Percentiles rank a stretch among this genome's conserved stretches.
Conservation (phyloP, 2,797 vertebrate genomes). For the Podarcis siculus region DNA sequence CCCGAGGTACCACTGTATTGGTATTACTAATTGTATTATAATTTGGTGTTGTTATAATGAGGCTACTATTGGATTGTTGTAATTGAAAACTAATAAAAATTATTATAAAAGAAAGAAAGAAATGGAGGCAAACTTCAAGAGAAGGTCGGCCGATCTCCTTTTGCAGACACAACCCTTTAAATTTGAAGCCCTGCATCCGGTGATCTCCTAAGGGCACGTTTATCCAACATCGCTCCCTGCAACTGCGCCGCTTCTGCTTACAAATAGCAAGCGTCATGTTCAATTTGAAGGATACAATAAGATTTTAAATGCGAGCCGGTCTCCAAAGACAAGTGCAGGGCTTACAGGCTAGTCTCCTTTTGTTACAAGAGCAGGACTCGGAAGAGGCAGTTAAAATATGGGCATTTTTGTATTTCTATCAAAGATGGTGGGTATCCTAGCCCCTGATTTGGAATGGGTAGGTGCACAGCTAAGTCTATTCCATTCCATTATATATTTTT, state of each 20-base stretch:
- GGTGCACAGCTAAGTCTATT: too few relatives aligned
- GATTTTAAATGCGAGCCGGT: constrained; percentile 68
- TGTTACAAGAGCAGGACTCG: constrained; percentile 58
- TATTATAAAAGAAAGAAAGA: constrained; percentile 5
- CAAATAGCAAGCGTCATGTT: constrained; percentile 65
- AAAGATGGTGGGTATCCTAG: background rate
- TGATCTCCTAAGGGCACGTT: constrained; percentile 70
- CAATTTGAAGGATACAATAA: constrained; percentile 67
- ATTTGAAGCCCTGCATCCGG: constrained; percentile 58
- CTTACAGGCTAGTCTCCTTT: constrained; percentile 32
- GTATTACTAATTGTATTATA: too few relatives aligned
- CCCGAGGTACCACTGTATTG: too few relatives aligned
- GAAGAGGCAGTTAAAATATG: constrained; percentile 39
- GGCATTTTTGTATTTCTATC: background rate
- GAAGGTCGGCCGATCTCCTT: constrained; percentile 47
- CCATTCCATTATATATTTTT: too few relatives aligned
- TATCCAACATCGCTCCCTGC: constrained; percentile 66
- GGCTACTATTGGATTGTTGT: too few relatives aligned
- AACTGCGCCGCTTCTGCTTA: constrained; percentile 64
- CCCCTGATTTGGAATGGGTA: background rate
- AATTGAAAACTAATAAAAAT: background rate
- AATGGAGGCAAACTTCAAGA: constrained; percentile 52
- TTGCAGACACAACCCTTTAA: constrained; percentile 36
- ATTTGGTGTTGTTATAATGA: too few relatives aligned
- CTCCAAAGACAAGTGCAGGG: constrained; percentile 61